These are phyloP conservation scores for Apeltes quadracus DNA, from an alignment of 2,113 vertebrate genomes.

Conservation along the genomic window DNA sequence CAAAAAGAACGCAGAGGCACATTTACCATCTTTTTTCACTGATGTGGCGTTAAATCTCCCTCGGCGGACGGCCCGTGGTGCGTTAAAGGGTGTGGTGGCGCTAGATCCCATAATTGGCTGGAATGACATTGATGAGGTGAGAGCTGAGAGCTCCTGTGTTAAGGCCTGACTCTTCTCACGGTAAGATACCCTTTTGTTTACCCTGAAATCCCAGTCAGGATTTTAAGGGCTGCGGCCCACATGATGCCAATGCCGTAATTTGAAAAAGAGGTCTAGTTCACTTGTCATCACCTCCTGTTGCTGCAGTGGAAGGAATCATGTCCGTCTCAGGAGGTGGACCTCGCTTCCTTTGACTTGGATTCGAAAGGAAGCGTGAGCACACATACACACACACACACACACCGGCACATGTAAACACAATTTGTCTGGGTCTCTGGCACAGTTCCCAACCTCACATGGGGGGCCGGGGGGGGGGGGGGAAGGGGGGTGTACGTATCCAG, in stretches of 20 bases:
- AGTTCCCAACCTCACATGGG: conserved; percentile 42
- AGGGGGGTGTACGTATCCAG: conserved; percentile 41
- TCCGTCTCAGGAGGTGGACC: not conserved
- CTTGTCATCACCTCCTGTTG: conserved; percentile 34
- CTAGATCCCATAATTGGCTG: conserved; percentile 55
- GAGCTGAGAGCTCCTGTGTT: conserved; percentile 49
- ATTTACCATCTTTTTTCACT: not conserved
- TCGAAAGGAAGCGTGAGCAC: conserved; percentile 36
- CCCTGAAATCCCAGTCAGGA: conserved; percentile 16
- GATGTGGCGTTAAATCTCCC: conserved; percentile 33
- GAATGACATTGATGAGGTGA: conserved; percentile 67
- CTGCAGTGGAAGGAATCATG: conserved; percentile 13
- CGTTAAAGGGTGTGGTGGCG: conserved; percentile 44
- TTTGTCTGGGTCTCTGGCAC: conserved; percentile 35
- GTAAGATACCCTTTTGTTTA: conserved; percentile 14
- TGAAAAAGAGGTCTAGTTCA: conserved; percentile 32
- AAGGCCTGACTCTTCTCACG: conserved; percentile 39
- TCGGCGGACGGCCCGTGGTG: not conserved
- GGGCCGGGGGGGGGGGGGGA: not conserved
- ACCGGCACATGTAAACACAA: conserved; percentile 43
- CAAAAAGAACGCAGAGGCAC: not conserved
- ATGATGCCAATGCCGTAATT: conserved; percentile 18
- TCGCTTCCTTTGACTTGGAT: conserved; percentile 23
- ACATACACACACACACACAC: no score
- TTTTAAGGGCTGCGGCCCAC: not conserved